A percentile compares a stretch with the other conserved stretches of the same genome.
Evolutionary conservation across 2,888 invertebrate species (phyloP).

Genomic region (Patella ulyssiponensis): DNA sequence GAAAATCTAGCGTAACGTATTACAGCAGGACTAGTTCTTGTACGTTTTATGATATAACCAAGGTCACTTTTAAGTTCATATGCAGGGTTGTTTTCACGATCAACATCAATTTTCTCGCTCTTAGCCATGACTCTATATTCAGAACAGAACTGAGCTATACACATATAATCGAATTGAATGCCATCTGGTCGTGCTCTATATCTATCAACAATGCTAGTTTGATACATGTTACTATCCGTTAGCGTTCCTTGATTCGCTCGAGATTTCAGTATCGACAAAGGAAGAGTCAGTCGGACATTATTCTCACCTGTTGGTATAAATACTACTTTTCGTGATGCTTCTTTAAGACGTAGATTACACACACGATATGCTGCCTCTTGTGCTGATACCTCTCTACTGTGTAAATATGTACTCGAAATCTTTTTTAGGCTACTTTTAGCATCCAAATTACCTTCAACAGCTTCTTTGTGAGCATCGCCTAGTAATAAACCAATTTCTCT

Average conservation of each 20-base stretch:
- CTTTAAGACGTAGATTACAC: slow-evolving; percentile 28
- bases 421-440: slow-evolving; percentile 27
- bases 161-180: neutral
- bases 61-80: neutral
- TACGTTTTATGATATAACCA: slow-evolving; percentile 9
- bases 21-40: neutral
- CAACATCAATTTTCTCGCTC: neutral
- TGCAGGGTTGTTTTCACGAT: slow-evolving; percentile 10
- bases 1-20: slow-evolving; percentile 8
- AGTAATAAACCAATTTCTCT: slow-evolving; percentile 31
- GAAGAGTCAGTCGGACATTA: neutral
- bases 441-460: slow-evolving; percentile 27
- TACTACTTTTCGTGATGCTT: slow-evolving; percentile 27
- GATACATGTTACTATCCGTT: slow-evolving; percentile 2
- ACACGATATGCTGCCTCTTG: slow-evolving; percentile 34
- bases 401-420: slow-evolving; percentile 26
- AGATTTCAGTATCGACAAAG: neutral
- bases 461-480: slow-evolving; percentile 29
- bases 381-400: slow-evolving; percentile 36
- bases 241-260: neutral
- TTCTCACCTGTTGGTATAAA: slow-evolving; percentile 32
- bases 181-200: neutral
- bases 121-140: slow-evolving; percentile 21
- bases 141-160: slow-evolving; percentile 19
- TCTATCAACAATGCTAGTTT: slow-evolving; percentile 15